A percentile compares a stretch with the other conserved stretches of the same genome.
Conservation (phyloP, 2,113 vertebrate genomes). For the Crotalus viridis region DNA sequence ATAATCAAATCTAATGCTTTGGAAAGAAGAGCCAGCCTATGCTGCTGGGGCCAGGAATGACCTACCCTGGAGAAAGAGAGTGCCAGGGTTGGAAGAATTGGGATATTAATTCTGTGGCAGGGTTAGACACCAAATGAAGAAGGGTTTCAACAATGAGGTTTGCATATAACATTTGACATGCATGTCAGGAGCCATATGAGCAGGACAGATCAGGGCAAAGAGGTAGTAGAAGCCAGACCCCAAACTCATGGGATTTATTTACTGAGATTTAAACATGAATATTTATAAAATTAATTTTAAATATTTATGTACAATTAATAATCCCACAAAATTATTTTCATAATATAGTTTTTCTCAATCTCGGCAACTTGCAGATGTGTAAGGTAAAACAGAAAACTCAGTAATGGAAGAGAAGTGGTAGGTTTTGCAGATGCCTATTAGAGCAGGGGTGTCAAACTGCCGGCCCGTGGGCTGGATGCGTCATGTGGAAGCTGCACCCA, state of each 20-base stretch:
- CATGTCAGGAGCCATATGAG: background rate
- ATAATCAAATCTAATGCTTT: background rate
- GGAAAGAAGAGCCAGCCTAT: background rate
- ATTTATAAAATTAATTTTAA: background rate
- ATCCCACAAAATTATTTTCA: background rate
- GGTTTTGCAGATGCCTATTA: background rate
- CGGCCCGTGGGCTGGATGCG: no score
- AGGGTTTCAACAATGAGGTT: background rate
- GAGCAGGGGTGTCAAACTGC: background rate
- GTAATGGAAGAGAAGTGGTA: background rate
- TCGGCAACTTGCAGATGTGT: background rate
- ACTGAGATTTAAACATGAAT: background rate
- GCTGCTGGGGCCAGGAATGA: background rate
- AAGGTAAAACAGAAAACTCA: background rate
- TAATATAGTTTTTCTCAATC: background rate
- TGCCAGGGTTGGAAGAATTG: background rate
- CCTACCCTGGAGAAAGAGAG: background rate
- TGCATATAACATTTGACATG: background rate
- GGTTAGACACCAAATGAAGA: background rate
- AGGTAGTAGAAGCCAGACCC: background rate
- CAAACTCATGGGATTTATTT: background rate
- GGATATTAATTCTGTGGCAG: background rate
- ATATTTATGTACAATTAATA: background rate
- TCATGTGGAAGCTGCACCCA: no score
- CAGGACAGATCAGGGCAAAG: background rate